Evolutionary conservation across 2,113 vertebrate genomes (phyloP).

Genomic region (Prochilodus magdalenae): DNA sequence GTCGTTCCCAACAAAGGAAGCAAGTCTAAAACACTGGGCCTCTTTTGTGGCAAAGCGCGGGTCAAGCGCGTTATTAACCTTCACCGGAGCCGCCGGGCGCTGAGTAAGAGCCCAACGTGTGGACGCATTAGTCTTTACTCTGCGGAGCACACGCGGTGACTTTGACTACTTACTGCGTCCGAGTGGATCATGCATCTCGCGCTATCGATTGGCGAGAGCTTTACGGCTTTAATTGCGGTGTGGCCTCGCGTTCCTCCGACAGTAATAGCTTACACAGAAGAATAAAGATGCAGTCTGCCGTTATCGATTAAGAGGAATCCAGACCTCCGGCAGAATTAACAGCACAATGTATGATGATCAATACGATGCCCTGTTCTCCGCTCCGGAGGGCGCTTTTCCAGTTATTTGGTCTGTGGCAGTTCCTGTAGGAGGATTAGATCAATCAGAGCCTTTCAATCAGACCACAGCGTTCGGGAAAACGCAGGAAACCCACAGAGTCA

Average conservation of each 20-base stretch:
- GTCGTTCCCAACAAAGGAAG: background rate
- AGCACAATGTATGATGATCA: slow-evolving; percentile 78
- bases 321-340: slow-evolving; percentile 80
- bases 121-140: slow-evolving; percentile 73
- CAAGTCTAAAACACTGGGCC: background rate
- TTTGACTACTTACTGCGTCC: slow-evolving; percentile 75
- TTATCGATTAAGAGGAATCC: slow-evolving; percentile 77
- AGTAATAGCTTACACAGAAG: slow-evolving; percentile 81
- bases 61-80: slow-evolving; percentile 46
- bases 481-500: background rate
- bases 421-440: background rate
- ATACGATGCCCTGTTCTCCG: slow-evolving; percentile 68
- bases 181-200: slow-evolving; percentile 72
- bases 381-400: slow-evolving; percentile 12
- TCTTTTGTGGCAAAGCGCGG: slow-evolving; percentile 6
- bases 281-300: slow-evolving; percentile 79
- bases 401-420: slow-evolving; percentile 52
- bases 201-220: slow-evolving; percentile 74
- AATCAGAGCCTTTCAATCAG: background rate
- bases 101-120: slow-evolving; percentile 61
- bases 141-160: slow-evolving; percentile 64
- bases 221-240: slow-evolving; percentile 76
- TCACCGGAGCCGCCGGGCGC: slow-evolving; percentile 11
- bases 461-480: background rate
- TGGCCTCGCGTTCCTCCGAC: slow-evolving; percentile 72